Percentiles rank a stretch among this genome's conserved stretches.
phyloP scores from a whole-genome alignment of 2,113 vertebrate genomes.

The Anoplopoma fimbria region DNA sequence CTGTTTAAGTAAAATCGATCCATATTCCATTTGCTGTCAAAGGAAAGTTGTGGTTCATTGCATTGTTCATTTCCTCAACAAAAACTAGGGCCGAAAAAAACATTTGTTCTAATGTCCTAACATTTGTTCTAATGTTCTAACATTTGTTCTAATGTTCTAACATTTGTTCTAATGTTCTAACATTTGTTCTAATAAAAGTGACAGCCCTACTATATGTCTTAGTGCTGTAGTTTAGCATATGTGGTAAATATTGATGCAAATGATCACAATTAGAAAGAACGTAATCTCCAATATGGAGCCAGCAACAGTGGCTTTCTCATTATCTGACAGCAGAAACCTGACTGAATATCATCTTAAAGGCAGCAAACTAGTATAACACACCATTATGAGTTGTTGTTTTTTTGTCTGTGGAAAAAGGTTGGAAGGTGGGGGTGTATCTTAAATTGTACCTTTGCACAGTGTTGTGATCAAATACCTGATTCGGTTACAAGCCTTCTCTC shows the following conservation, averaged over 20 bases:
- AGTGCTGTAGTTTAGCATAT: background rate
- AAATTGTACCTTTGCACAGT: conserved; percentile 39
- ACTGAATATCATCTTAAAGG: conserved; percentile 24
- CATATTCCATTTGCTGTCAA: too few species aligned
- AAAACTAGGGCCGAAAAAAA: too few species aligned
- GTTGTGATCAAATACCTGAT: conserved; percentile 44
- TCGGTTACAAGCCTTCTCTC: conserved; percentile 10
- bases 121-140: too few species aligned
- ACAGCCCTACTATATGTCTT: background rate
- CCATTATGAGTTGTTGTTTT: background rate
- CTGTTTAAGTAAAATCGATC: background rate
- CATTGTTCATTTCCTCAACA: too few species aligned
- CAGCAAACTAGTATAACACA: background rate
- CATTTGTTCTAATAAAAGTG: background rate
- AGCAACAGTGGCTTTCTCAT: conserved; percentile 6
- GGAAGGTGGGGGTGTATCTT: conserved; percentile 10
- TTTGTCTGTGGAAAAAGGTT: background rate
- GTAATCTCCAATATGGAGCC: background rate
- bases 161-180: background rate
- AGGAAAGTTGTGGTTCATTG: too few species aligned
- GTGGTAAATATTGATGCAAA: too few species aligned
- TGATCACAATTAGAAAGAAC: background rate
- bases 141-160: too few species aligned
- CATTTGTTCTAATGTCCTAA: too few species aligned
- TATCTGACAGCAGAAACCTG: conserved; percentile 25